phyloP scores from a whole-genome alignment of 2,888 invertebrate species.

The Allacma fusca region DNA sequence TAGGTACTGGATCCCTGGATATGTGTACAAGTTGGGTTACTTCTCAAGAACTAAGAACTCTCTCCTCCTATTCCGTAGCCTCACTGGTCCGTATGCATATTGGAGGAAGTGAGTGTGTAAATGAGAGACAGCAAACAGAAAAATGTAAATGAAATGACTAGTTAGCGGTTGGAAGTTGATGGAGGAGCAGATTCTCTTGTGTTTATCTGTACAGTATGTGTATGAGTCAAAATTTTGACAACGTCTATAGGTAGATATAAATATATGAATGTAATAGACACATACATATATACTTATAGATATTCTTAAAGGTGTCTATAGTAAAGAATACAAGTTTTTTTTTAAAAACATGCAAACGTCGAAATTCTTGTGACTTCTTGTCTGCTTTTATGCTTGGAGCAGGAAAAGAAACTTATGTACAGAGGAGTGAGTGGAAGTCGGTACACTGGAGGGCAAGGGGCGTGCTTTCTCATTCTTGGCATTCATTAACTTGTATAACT shows the following conservation, averaged over 20 bases:
- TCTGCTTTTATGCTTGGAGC: neutral
- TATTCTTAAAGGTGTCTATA: too few species aligned
- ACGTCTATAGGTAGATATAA: too few species aligned
- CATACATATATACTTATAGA: too few species aligned
- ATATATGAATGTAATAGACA: too few species aligned
- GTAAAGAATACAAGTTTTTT: too few species aligned
- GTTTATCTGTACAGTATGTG: too few species aligned
- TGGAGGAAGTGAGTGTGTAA: neutral
- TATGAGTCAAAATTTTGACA: too few species aligned
- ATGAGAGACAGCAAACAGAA: neutral
- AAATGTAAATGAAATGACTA: neutral
- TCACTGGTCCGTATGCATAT: too few species aligned
- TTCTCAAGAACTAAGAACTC: too few species aligned
- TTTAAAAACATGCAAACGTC: neutral
- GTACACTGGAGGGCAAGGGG: constrained; percentile 3
- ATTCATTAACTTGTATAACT: constrained; percentile 34
- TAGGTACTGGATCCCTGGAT: too few species aligned
- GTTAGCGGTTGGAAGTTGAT: neutral
- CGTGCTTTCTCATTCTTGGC: constrained; percentile 36
- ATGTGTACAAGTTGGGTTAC: too few species aligned
- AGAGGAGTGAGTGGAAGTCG: neutral
- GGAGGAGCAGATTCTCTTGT: neutral
- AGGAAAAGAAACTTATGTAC: neutral
- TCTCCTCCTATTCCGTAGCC: too few species aligned
- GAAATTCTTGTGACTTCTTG: neutral